Base-by-base conservation (phyloP, 1,140 invertebrate species). In the Caenorhabditis inopinata region DNA sequence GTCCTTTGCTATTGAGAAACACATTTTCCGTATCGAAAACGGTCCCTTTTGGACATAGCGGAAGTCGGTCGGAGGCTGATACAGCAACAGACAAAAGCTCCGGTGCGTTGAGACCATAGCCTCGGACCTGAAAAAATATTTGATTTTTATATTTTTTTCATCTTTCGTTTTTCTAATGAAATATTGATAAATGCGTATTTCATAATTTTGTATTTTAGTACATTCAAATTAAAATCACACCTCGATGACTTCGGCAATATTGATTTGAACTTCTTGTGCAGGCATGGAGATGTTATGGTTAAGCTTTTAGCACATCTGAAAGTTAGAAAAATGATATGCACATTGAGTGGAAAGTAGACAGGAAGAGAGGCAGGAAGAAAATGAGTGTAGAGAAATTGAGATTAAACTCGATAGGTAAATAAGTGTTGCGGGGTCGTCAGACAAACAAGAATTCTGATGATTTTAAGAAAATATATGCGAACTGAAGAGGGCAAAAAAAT, bases 21-120 rank as follows among this genome's bases (percentile, higher is more conserved):
- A 79, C 68, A 42, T 48, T 79, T 51, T 79, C 78, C 2, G 58
- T 58, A 27, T 79, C 78, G 62, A 79, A 79, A 45, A 75, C 78
- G n/a, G 35, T 74, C 38, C 78, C 78, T 35, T 79, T 79, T 7
- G 78, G 78, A 45, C 78, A 79, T 38, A 18, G 78, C 2, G 78
- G 78, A 9, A 79, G 58, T 14, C 25, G 21, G 25, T 79, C 78
- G 9, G 62, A 29, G 7, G 78, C 58, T 27, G 78, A 74, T 27
- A 51, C 78, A 18, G 78, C 78, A 23, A 79, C 21, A 12, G 78
- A 58, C 9, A 79, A 46, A 6, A 79, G 58, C 45, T 79, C 78
- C n/a, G 48, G 32, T 18, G 78, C 58, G 29, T 79, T 58, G n/a
- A 79, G 78, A 38, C 51, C 78, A 38, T 42, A 74, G 14, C 62